A percentile compares a stretch with the other conserved stretches of the same genome.
These are phyloP conservation scores for Astyanax mexicanus DNA, from an alignment of 2,797 vertebrate genomes.

Conservation along the genomic window DNA sequence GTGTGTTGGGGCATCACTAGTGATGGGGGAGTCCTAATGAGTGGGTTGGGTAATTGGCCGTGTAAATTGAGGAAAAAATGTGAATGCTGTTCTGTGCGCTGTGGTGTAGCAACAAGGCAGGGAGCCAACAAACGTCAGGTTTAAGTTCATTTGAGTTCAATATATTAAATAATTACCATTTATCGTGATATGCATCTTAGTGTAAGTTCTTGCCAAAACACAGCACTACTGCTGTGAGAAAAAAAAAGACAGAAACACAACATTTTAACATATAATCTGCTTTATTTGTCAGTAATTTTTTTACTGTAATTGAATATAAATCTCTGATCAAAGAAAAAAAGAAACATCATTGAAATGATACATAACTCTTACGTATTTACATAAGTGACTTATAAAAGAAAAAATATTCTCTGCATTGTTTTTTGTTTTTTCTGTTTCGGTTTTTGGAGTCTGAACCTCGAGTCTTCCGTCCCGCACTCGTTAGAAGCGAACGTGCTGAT, in stretches of 20 bases:
- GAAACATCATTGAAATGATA: constrained; percentile 76
- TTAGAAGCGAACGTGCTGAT: constrained; percentile 36
- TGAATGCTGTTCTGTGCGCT: too few relatives aligned
- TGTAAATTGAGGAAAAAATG: too few relatives aligned
- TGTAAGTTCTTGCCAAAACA: too few relatives aligned
- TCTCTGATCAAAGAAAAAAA: constrained; percentile 82
- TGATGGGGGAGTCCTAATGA: too few relatives aligned
- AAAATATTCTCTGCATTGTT: constrained; percentile 68
- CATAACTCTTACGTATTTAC: constrained; percentile 80
- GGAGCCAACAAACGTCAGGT: too few relatives aligned
- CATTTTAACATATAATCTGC: constrained; percentile 58
- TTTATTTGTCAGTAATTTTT: constrained; percentile 76
- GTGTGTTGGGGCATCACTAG: too few relatives aligned
- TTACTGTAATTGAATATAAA: constrained; percentile 85
- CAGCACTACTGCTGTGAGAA: too few relatives aligned
- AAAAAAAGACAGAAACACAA: constrained; percentile 10
- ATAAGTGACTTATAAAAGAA: constrained; percentile 70
- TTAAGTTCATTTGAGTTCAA: too few relatives aligned
- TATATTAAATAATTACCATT: too few relatives aligned
- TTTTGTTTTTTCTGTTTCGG: constrained; percentile 44
- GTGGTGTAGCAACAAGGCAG: too few relatives aligned
- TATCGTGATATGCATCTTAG: too few relatives aligned
- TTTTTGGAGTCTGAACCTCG: constrained; percentile 58
- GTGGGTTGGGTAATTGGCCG: too few relatives aligned
- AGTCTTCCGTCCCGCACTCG: background rate